phyloP scores from a whole-genome alignment of 2,113 vertebrate species.

The Pteruthius melanotis region DNA sequence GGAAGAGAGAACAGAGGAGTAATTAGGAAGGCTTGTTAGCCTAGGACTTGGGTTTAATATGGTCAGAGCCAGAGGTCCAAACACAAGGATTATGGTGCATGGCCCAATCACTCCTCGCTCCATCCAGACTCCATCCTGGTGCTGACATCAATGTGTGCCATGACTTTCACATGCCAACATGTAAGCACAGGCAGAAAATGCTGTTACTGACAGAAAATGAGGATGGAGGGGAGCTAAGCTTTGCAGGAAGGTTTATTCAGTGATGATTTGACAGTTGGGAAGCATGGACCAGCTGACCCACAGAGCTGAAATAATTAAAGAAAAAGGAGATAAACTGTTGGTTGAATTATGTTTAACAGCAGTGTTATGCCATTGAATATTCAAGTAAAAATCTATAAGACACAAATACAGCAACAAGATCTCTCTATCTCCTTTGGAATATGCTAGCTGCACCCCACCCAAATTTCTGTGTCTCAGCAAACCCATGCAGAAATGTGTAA shows the following conservation, averaged over 20 bases:
- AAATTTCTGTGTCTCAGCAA: not conserved
- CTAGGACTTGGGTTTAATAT: not conserved
- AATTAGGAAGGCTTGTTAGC: not conserved
- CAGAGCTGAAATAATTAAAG: not conserved
- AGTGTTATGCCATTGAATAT: not conserved
- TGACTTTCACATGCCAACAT: not conserved
- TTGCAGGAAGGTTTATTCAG: not conserved
- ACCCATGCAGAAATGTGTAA: not conserved
- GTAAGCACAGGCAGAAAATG: not conserved
- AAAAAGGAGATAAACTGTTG: not conserved
- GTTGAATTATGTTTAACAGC: not conserved
- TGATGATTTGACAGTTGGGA: not conserved
- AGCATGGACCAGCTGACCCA: not conserved
- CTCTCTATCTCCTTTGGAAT: not conserved
- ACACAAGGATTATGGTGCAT: not conserved
- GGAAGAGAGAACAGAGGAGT: not conserved
- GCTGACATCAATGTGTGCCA: not conserved
- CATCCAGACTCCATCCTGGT: not conserved
- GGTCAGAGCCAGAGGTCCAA: not conserved
- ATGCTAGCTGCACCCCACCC: not conserved
- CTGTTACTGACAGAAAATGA: not conserved
- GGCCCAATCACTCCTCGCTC: not conserved
- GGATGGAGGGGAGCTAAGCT: not conserved
- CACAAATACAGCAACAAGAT: not conserved
- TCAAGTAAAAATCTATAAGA: not conserved